Conservation (phyloP, 2,113 vertebrate species). For the Phylloscopus trochiloides region DNA sequence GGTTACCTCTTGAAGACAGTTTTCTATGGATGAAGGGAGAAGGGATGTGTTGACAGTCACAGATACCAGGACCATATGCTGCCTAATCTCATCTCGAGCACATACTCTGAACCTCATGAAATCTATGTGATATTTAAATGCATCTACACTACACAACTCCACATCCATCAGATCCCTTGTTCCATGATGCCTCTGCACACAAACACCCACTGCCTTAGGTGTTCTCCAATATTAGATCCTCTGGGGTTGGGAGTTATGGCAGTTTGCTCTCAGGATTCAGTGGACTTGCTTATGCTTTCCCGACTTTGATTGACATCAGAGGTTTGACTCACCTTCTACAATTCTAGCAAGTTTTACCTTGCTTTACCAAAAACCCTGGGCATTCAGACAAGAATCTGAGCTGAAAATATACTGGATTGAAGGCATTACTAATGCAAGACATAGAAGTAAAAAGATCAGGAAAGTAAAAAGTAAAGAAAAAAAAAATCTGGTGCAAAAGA, state of each 20-base stretch:
- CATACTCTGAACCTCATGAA: conserved; percentile 28
- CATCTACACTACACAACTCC: neutral
- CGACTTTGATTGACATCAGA: neutral
- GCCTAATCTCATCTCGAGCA: conserved; percentile 51
- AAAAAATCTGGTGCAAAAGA: neutral
- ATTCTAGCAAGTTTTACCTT: neutral
- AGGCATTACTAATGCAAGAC: neutral
- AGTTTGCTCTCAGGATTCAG: neutral
- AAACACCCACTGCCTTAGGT: neutral
- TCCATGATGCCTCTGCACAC: neutral
- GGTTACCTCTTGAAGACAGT: conserved; percentile 37
- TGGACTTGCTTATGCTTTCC: neutral
- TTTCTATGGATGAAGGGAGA: conserved; percentile 42
- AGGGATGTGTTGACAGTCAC: conserved; percentile 64
- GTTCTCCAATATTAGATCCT: neutral
- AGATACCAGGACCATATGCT: conserved; percentile 61
- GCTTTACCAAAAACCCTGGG: neutral
- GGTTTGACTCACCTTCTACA: neutral
- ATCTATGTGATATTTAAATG: conserved; percentile 12
- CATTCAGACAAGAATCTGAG: neutral
- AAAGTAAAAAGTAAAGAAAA: neutral
- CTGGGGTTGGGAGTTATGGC: neutral
- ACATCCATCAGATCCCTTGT: neutral
- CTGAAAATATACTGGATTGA: neutral
- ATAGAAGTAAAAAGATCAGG: neutral